Base-by-base conservation (phyloP, 2,113 vertebrate genomes). In the Calyptommatus sinebrachiatus region DNA sequence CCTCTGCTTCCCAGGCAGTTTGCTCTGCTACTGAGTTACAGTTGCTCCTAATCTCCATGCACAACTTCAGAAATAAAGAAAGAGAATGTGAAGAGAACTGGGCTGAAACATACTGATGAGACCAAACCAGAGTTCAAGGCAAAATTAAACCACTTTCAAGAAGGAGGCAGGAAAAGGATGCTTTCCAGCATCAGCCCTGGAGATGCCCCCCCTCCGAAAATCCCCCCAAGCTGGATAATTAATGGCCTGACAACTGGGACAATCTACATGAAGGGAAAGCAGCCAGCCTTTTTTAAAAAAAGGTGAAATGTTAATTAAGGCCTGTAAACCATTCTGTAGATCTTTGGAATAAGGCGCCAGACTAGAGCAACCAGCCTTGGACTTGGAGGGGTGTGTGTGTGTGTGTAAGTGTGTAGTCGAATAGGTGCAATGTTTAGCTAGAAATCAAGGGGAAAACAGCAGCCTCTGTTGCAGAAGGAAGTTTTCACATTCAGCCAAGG, bases 301-400 rank as follows among this genome's bases (percentile, higher is more conserved):
- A 70, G 80, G 77, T 22, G 41, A 88, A 85, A 79, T 70, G 84
- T 71, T 81, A 88, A 83, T 35, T 46, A 82, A 77, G 10, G 71
- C 68, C 76, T 83, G 77, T 79, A 76, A 86, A 83, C 77, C 77
- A 48, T 21, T 0, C 57, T 29, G 71, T 41, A 85, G 73, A 86
- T 77, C 83, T 67, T 82, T 48, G 29, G 62, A 75, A 79, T 77
- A 79, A 83, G 73, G 70, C 46, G 84, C 73, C 79, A 75, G 22
- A 78, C 57, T 71, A 85, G 73, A 67, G 6, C 4, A 80, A 69
- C 76, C 28, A 71, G 68, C 65, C 41, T 77, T 2, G 45, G 8
- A 65, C 14, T 26, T 16, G 50, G 50, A 18, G 1, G 50, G 50
- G 8, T 53, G 50, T 3, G 50, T 9, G 50, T 3, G 50, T 12